These are phyloP conservation scores for Nebria ingens DNA, from an alignment of 1,140 invertebrate species.

Conservation along the genomic window DNA sequence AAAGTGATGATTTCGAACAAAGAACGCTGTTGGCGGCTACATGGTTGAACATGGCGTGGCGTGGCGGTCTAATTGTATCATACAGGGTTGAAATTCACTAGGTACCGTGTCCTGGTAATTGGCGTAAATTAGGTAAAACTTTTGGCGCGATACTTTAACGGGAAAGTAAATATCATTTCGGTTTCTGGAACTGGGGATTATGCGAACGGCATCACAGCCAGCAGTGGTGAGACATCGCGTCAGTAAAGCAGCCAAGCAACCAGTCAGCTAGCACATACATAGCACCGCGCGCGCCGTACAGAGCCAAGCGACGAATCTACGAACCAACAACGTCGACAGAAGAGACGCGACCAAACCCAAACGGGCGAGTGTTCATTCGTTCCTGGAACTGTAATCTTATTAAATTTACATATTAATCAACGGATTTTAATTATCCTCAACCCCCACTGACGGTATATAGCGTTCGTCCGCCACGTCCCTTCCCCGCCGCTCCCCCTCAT, in stretches of 20 bases:
- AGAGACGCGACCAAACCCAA: slow-evolving; percentile 2
- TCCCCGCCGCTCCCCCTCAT: slow-evolving; percentile 27
- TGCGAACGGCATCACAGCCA: not conserved
- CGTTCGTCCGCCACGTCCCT: slow-evolving; percentile 12
- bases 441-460: slow-evolving; percentile 24
- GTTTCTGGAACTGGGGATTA: not conserved
- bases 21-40: not conserved
- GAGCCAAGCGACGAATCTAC: not conserved
- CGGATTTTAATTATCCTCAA: slow-evolving; percentile 87
- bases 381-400: slow-evolving; percentile 81
- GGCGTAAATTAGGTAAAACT: slow-evolving; percentile 5
- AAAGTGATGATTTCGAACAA: no score
- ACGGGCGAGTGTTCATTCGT: slow-evolving; percentile 33
- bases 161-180: slow-evolving; percentile 7
- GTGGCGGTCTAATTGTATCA: not conserved
- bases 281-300: not conserved
- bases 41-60: no score
- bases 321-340: not conserved
- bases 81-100: not conserved
- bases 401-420: slow-evolving; percentile 97
- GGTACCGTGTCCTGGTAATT: not conserved
- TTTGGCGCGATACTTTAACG: slow-evolving; percentile 8
- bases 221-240: not conserved
- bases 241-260: not conserved
- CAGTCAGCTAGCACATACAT: not conserved